Evolutionary conservation across 2,888 invertebrate species (phyloP).

Genomic region (Habrosyne pyritoides): DNA sequence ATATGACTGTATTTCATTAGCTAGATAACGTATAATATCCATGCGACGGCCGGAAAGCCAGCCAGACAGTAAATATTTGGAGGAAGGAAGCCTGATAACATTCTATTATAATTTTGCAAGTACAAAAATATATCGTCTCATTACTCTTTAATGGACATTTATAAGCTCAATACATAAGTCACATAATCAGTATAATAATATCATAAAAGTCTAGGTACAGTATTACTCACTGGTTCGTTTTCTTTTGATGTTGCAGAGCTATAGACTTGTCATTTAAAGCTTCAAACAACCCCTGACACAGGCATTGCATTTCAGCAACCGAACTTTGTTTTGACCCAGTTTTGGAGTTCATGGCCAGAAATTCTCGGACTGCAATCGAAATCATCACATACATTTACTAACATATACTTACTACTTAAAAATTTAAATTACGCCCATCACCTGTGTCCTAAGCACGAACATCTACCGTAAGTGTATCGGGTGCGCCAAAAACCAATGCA

Average conservation of each 20-base stretch:
- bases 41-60: too few relatives aligned
- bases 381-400: slow-evolving; percentile 1
- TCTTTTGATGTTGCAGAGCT: slow-evolving; percentile 92
- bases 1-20: too few relatives aligned
- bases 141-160: too few relatives aligned
- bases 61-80: background rate
- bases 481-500: too few relatives aligned
- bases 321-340: slow-evolving; percentile 73
- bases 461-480: too few relatives aligned
- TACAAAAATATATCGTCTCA: too few relatives aligned
- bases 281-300: slow-evolving; percentile 91
- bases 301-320: slow-evolving; percentile 89
- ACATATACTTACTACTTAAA: too few relatives aligned
- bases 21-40: too few relatives aligned
- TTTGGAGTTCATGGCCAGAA: slow-evolving; percentile 86
- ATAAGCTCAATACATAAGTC: too few relatives aligned
- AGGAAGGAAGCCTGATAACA: background rate
- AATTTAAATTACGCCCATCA: background rate
- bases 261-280: slow-evolving; percentile 93
- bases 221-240: slow-evolving; percentile 89
- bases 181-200: background rate
- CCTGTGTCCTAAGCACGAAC: too few relatives aligned
- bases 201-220: background rate
- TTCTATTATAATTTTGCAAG: background rate
- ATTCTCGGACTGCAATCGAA: slow-evolving; percentile 86